Evolutionary conservation across 2,888 invertebrate genomes (phyloP).

Genomic region (Artemia sinica): DNA sequence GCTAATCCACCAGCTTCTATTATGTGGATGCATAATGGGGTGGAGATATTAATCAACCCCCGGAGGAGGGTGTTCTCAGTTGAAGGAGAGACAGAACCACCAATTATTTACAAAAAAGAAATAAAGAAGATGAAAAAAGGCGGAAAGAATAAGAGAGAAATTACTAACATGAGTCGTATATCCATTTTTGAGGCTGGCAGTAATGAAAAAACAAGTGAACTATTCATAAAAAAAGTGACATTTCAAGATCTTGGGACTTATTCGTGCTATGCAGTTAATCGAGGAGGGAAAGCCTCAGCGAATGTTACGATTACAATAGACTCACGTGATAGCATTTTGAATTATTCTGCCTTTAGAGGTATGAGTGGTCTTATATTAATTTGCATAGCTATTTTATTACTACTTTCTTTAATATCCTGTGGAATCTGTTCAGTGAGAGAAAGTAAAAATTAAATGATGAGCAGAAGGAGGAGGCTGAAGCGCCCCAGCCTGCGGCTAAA

Average conservation of each 20-base stretch:
- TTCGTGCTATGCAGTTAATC: not conserved
- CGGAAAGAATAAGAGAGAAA: not conserved
- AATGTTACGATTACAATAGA: slow-evolving; percentile 8
- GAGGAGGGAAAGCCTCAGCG: slow-evolving; percentile 1
- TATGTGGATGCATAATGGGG: slow-evolving; percentile 39
- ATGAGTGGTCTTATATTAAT: not conserved
- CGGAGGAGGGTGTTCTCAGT: not conserved
- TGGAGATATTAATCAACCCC: not conserved
- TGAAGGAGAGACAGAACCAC: not conserved
- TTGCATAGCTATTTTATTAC: not conserved
- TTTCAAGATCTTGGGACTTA: not conserved
- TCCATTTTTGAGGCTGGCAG: not conserved
- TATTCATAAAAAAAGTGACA: not conserved
- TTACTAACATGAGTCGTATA: not conserved
- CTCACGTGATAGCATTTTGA: not conserved
- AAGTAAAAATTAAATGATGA: not conserved
- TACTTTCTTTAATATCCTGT: not conserved
- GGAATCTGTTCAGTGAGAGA: slow-evolving; percentile 6
- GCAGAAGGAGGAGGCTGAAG: not conserved
- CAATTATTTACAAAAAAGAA: not conserved
- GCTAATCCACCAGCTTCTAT: slow-evolving; percentile 55
- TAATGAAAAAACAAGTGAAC: slow-evolving; percentile 4
- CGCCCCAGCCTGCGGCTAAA: not conserved
- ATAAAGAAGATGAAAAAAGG: not conserved
- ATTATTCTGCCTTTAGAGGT: not conserved